These are phyloP conservation scores for Limenitis camilla DNA, from an alignment of 2,888 invertebrate genomes.

Conservation along the genomic window DNA sequence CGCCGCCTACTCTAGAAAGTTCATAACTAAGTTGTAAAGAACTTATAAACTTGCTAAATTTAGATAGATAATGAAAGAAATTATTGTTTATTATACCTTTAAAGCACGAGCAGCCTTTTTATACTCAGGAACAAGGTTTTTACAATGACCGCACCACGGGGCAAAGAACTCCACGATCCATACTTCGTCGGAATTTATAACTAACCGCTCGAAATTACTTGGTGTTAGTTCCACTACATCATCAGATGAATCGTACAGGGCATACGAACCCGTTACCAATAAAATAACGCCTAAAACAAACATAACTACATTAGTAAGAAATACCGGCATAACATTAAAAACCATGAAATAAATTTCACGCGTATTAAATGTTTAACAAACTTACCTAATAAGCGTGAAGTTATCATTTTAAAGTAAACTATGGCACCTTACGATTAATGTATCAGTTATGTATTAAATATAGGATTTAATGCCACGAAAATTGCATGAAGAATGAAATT, in stretches of 20 bases:
- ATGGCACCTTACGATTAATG: neutral
- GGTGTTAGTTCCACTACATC: conserved; percentile 91
- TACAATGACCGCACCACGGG: conserved; percentile 97
- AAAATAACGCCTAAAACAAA: conserved; percentile 56
- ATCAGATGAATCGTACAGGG: conserved; percentile 79
- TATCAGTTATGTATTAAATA: neutral
- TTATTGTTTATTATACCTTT: conserved; percentile 76
- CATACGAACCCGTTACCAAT: conserved; percentile 47
- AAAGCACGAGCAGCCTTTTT: conserved; percentile 93
- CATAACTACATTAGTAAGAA: conserved; percentile 16
- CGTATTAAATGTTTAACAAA: conserved; percentile 46
- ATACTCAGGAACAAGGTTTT: conserved; percentile 93
- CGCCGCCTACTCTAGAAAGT: neutral
- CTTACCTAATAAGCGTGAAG: conserved; percentile 52
- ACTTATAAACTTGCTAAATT: neutral
- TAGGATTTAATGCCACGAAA: conserved; percentile 34
- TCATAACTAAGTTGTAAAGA: neutral
- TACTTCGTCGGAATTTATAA: conserved; percentile 86
- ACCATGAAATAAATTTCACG: conserved; percentile 35
- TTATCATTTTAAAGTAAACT: conserved; percentile 42
- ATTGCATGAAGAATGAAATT: conserved; percentile 23
- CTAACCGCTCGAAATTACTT: conserved; percentile 88
- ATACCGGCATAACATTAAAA: conserved; percentile 37
- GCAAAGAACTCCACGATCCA: conserved; percentile 98
- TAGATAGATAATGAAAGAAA: neutral